A percentile compares a stretch with the other conserved stretches of the same genome.
Evolutionary conservation across 2,113 vertebrate genomes (phyloP).

Genomic region (Anoplopoma fimbria): DNA sequence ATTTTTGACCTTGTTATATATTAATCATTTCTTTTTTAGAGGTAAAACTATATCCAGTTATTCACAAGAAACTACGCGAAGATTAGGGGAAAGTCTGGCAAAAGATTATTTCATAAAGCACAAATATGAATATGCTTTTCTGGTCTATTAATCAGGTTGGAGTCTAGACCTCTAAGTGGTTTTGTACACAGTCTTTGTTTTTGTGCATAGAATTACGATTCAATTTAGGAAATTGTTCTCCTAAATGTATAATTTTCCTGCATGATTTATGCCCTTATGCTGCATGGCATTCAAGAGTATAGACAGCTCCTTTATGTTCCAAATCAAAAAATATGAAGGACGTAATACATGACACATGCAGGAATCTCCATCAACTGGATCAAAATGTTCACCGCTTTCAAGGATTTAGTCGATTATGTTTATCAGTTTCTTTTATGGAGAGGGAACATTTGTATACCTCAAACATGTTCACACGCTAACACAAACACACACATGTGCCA

Average conservation of each 20-base stretch:
- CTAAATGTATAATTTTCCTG: background rate
- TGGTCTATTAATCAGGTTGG: background rate
- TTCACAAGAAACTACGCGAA: background rate
- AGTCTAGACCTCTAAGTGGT: background rate
- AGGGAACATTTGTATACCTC: background rate
- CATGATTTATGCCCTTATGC: background rate
- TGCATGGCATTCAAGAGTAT: background rate
- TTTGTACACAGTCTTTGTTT: background rate
- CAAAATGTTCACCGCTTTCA: background rate
- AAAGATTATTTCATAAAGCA: background rate
- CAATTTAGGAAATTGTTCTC: background rate
- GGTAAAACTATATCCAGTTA: background rate
- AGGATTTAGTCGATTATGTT: slow-evolving; percentile 6
- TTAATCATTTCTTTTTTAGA: background rate
- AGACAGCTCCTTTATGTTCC: background rate
- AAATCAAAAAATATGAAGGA: background rate
- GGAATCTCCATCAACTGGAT: background rate
- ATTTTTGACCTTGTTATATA: background rate
- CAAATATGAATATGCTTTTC: background rate
- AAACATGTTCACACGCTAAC: background rate
- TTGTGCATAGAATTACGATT: no score
- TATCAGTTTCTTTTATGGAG: background rate
- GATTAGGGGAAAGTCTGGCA: background rate
- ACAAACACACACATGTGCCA: slow-evolving; percentile 28
- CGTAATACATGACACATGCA: background rate